Conservation (phyloP, 92 coral and sea anemone species). For the Isaurus tuberculatus region DNA sequence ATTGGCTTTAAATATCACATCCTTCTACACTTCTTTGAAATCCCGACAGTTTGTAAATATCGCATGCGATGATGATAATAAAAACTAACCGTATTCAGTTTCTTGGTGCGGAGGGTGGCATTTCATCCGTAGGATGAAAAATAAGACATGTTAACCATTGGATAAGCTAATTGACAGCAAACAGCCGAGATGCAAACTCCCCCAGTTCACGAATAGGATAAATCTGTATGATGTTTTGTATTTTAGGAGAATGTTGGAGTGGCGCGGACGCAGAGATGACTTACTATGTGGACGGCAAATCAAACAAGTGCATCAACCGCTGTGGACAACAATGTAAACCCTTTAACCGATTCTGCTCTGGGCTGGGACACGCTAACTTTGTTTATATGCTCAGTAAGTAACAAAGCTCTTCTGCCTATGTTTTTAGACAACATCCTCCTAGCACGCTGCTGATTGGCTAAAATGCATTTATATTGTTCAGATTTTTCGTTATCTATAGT, state of each 20-base stretch:
- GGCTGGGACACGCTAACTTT: slow-evolving; percentile 64
- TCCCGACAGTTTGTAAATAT: too few species aligned
- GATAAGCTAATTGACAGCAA: not conserved
- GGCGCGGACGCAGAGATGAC: slow-evolving; percentile 31
- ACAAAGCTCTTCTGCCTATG: not conserved
- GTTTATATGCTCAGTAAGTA: slow-evolving; percentile 64
- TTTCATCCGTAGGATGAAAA: too few species aligned
- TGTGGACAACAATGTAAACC: slow-evolving; percentile 54
- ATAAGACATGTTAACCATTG: too few species aligned
- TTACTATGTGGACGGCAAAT: slow-evolving; percentile 63
- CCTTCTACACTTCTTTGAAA: too few species aligned
- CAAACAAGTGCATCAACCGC: slow-evolving; percentile 62
- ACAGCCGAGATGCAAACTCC: not conserved
- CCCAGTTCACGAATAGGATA: not conserved
- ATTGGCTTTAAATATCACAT: too few species aligned
- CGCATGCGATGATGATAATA: too few species aligned
- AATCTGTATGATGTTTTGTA: not conserved
- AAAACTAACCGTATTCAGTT: too few species aligned
- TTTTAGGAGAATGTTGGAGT: slow-evolving; percentile 77
- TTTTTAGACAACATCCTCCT: too few species aligned
- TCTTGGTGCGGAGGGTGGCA: too few species aligned
- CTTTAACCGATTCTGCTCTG: slow-evolving; percentile 65
- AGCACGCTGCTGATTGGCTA: too few species aligned
- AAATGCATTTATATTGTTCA: too few species aligned
- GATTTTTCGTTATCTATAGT: too few species aligned